A percentile compares a stretch with the other conserved stretches of the same genome.
Conservation (phyloP, 1,140 invertebrate species). For the Drosophila rhopaloa region DNA sequence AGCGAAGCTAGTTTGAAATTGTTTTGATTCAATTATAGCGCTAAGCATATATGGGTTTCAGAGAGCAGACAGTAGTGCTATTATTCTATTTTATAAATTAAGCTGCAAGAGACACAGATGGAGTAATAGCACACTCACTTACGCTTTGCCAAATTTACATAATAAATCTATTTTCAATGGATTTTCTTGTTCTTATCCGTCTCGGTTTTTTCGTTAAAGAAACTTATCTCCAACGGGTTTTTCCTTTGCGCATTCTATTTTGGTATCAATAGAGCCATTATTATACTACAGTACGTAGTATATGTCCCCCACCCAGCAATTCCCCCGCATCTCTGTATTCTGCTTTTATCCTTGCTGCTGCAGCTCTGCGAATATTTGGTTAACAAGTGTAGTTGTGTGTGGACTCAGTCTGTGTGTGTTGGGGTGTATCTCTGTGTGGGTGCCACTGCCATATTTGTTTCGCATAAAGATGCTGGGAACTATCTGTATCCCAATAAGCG, state of each 20-base stretch:
- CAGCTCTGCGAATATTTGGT: conserved; percentile 58
- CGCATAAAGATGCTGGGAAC: conserved; percentile 29
- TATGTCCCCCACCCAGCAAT: conserved; percentile 1
- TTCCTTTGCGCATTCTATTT: conserved; percentile 33
- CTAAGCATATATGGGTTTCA: conserved; percentile 8
- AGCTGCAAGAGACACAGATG: conserved; percentile 45
- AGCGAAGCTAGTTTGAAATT: conserved; percentile 63
- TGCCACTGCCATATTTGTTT: conserved; percentile 58
- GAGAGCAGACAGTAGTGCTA: neutral
- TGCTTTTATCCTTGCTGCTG: conserved; percentile 38
- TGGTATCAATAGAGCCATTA: conserved; percentile 63
- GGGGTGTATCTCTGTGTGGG: conserved; percentile 17
- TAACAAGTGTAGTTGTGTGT: conserved; percentile 37
- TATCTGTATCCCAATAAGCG: conserved; percentile 21
- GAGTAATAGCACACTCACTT: conserved; percentile 54
- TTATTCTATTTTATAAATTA: conserved; percentile 63
- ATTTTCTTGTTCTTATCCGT: conserved; percentile 45
- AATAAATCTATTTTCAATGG: conserved; percentile 83
- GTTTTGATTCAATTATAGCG: conserved; percentile 75
- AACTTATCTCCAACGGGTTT: conserved; percentile 45
- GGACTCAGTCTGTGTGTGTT: conserved; percentile 14
- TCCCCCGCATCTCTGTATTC: neutral
- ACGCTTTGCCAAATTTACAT: conserved; percentile 75
- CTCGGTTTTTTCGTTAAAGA: conserved; percentile 16
- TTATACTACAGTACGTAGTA: conserved; percentile 26